These are phyloP conservation scores for Metalampra italica DNA, from an alignment of 2,888 invertebrate genomes.

Conservation along the genomic window DNA sequence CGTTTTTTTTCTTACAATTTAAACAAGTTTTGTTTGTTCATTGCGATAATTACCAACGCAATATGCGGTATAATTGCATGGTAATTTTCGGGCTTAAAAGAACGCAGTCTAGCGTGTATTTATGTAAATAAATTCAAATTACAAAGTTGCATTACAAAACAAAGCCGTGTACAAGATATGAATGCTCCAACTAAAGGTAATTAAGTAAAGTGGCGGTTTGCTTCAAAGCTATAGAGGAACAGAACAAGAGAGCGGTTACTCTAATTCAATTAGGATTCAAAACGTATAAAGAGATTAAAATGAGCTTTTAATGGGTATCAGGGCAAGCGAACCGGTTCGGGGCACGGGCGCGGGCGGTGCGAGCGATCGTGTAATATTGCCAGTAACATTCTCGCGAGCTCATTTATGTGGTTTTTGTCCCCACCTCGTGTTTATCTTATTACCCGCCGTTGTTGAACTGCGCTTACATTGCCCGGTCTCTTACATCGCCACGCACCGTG, in stretches of 20 bases:
- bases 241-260: constrained; percentile 34
- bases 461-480: constrained; percentile 30
- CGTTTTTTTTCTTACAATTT: no score
- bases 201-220: constrained; percentile 23
- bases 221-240: constrained; percentile 22
- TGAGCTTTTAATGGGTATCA: constrained; percentile 43
- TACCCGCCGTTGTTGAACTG: constrained; percentile 49
- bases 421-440: constrained; percentile 57
- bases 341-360: constrained; percentile 24
- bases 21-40: background rate
- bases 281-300: constrained; percentile 48
- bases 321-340: constrained; percentile 46
- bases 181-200: constrained; percentile 18
- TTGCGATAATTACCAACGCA: background rate
- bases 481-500: constrained; percentile 24
- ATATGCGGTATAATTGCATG: background rate
- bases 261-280: constrained; percentile 50
- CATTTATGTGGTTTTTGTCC: constrained; percentile 59
- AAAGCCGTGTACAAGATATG: constrained; percentile 10
- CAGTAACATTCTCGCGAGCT: constrained; percentile 55
- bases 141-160: constrained; percentile 7
- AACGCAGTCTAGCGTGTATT: background rate
- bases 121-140: constrained; percentile 11
- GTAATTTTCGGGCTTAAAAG: background rate
- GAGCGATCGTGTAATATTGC: constrained; percentile 49